Evolutionary conservation across 2,797 vertebrate genomes (phyloP).

Genomic region (Picus viridis): DNA sequence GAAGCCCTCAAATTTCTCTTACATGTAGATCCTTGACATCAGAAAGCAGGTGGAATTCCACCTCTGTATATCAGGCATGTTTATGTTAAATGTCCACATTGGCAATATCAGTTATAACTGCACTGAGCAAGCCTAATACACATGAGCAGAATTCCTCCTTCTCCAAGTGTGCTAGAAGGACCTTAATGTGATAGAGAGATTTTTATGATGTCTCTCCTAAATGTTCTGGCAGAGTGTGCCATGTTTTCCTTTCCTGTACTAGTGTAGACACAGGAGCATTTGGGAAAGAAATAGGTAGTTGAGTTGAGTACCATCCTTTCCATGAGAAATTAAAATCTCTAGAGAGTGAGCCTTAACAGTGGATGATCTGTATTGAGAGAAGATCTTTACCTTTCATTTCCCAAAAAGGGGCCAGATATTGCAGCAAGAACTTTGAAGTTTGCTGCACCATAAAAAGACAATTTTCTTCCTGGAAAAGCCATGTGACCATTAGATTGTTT

Average conservation of each 20-base stretch:
- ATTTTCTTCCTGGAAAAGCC: slow-evolving; percentile 15
- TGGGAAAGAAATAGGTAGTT: not conserved
- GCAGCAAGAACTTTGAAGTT: slow-evolving; percentile 24
- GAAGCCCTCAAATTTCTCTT: not conserved
- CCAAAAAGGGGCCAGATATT: not conserved
- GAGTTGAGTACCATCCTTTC: not conserved
- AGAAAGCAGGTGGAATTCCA: not conserved
- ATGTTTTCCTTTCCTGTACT: not conserved
- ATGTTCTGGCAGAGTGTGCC: not conserved
- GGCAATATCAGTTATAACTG: not conserved
- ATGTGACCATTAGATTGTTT: not conserved
- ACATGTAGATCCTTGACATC: not conserved
- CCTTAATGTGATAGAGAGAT: not conserved
- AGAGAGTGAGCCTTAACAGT: not conserved
- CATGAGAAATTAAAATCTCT: not conserved
- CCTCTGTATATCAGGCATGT: not conserved
- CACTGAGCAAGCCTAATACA: not conserved
- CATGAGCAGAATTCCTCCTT: not conserved
- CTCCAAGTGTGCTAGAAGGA: not conserved
- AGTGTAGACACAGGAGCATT: not conserved
- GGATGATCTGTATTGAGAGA: not conserved
- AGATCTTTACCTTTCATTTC: slow-evolving; percentile 30
- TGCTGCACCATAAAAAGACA: slow-evolving; percentile 32
- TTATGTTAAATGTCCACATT: not conserved
- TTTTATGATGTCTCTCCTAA: not conserved